These are phyloP conservation scores for Philereme transversata DNA, from an alignment of 2,888 invertebrate genomes.

Conservation along the genomic window DNA sequence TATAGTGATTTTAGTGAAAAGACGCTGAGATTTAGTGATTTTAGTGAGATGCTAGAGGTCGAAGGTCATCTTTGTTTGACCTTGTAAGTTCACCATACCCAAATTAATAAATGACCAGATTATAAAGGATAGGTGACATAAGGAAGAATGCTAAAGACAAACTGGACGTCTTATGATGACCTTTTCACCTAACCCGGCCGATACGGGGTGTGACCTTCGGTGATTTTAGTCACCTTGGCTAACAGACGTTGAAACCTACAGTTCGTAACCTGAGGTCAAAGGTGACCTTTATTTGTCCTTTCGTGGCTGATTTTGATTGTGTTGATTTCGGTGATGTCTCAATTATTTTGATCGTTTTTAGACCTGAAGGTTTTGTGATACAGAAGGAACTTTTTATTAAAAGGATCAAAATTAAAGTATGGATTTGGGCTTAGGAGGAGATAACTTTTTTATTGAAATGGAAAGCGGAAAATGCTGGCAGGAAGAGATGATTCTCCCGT, in stretches of 20 bases:
- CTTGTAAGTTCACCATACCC: neutral
- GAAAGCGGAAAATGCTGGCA: neutral
- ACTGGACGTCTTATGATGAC: too few relatives aligned
- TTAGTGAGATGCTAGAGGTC: neutral
- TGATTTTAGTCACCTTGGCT: neutral
- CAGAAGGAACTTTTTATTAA: conserved; percentile 5
- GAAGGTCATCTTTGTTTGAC: conserved; percentile 14
- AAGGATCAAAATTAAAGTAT: neutral
- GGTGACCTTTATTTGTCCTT: conserved; percentile 10
- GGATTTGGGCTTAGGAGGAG: neutral
- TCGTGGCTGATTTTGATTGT: conserved; percentile 14
- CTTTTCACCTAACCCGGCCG: too few relatives aligned
- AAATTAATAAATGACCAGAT: too few relatives aligned
- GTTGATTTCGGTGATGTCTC: conserved; percentile 24
- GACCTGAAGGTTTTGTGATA: conserved; percentile 15
- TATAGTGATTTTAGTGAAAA: conserved; percentile 16
- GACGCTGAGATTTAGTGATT: neutral
- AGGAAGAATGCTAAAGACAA: too few relatives aligned
- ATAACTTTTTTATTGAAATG: neutral
- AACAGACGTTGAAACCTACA: neutral
- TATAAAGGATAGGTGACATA: too few relatives aligned
- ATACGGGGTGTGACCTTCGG: neutral
- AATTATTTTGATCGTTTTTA: conserved; percentile 18
- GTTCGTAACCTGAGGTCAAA: neutral
- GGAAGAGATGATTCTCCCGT: neutral